Conservation (phyloP, 2,113 vertebrate genomes). For the Tachysurus vachellii region DNA sequence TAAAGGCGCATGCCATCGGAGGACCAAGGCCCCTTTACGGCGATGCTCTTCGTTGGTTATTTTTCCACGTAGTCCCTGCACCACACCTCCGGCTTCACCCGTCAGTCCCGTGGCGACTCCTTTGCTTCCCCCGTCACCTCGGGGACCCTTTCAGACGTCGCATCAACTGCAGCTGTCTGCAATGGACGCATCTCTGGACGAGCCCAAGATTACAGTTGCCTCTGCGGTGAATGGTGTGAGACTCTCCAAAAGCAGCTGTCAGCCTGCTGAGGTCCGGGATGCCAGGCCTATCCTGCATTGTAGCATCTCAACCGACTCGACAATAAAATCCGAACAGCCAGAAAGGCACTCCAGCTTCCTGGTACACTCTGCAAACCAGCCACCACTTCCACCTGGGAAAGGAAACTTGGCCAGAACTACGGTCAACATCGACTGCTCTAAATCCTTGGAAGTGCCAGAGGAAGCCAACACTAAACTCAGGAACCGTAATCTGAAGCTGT, state of each 20-base stretch:
- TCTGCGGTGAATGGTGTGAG: constrained; percentile 79
- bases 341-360: constrained; percentile 77
- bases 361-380: constrained; percentile 78
- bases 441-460: constrained; percentile 54
- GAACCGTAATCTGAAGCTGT: constrained; percentile 67
- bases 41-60: constrained; percentile 94
- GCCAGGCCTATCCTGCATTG: constrained; percentile 75
- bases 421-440: constrained; percentile 60
- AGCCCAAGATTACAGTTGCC: constrained; percentile 76
- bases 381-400: constrained; percentile 61
- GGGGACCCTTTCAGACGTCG: constrained; percentile 75
- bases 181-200: constrained; percentile 66
- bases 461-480: constrained; percentile 58
- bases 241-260: constrained; percentile 73
- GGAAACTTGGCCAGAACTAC: constrained; percentile 61
- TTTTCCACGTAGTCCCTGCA: constrained; percentile 87
- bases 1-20: constrained; percentile 64
- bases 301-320: constrained; percentile 65
- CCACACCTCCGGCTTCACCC: constrained; percentile 85
- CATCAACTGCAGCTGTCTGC: constrained; percentile 74
- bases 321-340: constrained; percentile 63
- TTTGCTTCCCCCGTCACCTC: constrained; percentile 57
- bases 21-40: constrained; percentile 79
- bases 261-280: constrained; percentile 73
- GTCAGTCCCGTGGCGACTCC: constrained; percentile 70